These are phyloP conservation scores for Plebejus argus DNA, from an alignment of 2,888 invertebrate genomes.

Conservation along the genomic window DNA sequence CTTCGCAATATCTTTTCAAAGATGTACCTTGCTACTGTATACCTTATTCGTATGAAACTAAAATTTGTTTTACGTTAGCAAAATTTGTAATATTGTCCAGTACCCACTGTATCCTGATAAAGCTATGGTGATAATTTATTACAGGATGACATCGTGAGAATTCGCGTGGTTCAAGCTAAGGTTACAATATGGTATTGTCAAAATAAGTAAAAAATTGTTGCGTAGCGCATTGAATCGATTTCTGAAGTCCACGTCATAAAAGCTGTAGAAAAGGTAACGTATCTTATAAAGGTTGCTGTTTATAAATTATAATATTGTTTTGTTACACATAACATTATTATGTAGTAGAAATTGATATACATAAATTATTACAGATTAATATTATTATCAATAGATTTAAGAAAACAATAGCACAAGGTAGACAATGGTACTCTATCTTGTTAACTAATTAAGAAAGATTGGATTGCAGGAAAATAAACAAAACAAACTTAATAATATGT, in stretches of 20 bases:
- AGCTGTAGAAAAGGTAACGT: background rate
- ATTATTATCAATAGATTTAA: too few relatives aligned
- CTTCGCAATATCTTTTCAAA: slow-evolving; percentile 29
- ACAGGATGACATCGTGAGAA: slow-evolving; percentile 54
- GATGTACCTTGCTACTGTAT: background rate
- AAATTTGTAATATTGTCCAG: background rate
- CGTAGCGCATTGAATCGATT: background rate
- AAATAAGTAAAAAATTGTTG: slow-evolving; percentile 19
- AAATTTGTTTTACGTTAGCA: background rate
- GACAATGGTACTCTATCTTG: too few relatives aligned
- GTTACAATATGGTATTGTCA: slow-evolving; percentile 21
- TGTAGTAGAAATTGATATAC: too few relatives aligned
- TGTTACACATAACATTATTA: too few relatives aligned
- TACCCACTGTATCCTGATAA: slow-evolving; percentile 35
- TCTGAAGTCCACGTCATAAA: background rate
- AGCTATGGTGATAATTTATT: slow-evolving; percentile 53
- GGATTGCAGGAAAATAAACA: too few relatives aligned
- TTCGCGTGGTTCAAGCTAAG: slow-evolving; percentile 37
- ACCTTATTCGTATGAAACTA: background rate
- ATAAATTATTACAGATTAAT: too few relatives aligned
- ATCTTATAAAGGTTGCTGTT: background rate
- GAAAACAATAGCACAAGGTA: too few relatives aligned
- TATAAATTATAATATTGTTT: background rate
- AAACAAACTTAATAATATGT: too few relatives aligned
- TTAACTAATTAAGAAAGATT: too few relatives aligned